Base-by-base conservation (phyloP, 1,140 invertebrate genomes). In the Drosophila trapezifrons region DNA sequence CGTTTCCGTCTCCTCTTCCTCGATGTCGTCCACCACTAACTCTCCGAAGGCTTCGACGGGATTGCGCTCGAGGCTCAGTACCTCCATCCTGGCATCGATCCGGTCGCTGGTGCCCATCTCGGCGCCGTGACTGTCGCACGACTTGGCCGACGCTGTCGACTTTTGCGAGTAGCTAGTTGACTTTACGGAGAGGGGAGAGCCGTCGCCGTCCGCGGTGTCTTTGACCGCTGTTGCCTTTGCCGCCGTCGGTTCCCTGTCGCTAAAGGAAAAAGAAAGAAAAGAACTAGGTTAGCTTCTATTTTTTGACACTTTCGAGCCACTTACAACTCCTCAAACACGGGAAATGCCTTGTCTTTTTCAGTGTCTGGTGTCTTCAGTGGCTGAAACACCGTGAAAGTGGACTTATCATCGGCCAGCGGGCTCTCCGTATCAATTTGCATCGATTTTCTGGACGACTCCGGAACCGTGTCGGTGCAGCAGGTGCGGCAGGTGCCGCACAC, bases 161-260 rank as follows among this genome's bases (percentile, higher is more conserved):
- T 90, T 91, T 32, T 90, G 90, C 1, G 90, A 91, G 70, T 91
- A 91, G n/a, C 56, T 78, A 13, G 72, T 76, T 7, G 90, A 91
- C 43, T 90, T 91, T 0, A 76, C 8, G 4, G 90, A 91, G 0
- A 83, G 29, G 0, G 86, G 86, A 12, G 86, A 89, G 12, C 85
- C 77, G 7, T 51, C 22, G 18, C 77, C 81, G 17, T 59, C 43
- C 1, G 25, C 29, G n/a, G 25, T n/a, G n/a, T 17, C 47, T 22
- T 45, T 64, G 12, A 42, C 32, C 32, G 42, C 32, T 17, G 32
- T 8, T 1, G 25, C 18, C 37, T 38, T 42, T 9, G 52, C 12
- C 15, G 46, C n/a, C 2, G 17, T 4, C 1, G 57, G 4, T 20
- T 58, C 32, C 22, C n/a, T 32, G 8, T 29, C 32, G 10, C 10